Base-by-base conservation (phyloP, 2,888 invertebrate genomes). In the Dilophus febrilis region DNA sequence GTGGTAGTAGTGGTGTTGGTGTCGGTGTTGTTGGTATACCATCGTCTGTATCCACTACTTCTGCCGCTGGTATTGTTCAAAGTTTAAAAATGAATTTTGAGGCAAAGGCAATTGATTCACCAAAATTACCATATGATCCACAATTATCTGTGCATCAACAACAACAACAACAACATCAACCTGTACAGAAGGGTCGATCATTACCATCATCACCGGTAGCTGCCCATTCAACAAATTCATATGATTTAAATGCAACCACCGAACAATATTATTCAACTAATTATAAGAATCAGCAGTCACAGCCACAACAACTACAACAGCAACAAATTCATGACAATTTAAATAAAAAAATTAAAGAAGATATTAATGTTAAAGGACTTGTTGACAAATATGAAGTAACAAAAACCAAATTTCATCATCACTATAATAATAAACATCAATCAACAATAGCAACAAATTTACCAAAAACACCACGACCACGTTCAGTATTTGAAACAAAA, bases 31-130 rank as follows among this genome's bases (percentile, higher is more conserved):
- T 46, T 42, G 35, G 40, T n/a, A n/a, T n/a, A 47, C 46, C 45
- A 49, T 55, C 51, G 12, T 22, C 22, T 6, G n/a, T n/a, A n/a
- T n/a, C n/a, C 53, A 62, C 16, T 61, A 57, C 46, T 55, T 70
- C 43, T 70, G 72, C n/a, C n/a, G 22, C 22, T 33, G 85, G 87
- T 22, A 78, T 81, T 57, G 88, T 88, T 49, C 77, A 77, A 67
- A 83, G 79, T 67, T 72, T 87, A 49, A 85, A 85, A 61, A 80
- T 80, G 57, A 87, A 84, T 59, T 87, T 88, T 59, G 88, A 90
- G 66, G 86, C 87, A 38, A 81, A 81, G 57, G 60, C 60, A 12
- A 42, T 40, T 40, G 36, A 31, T 16, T 12, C 18, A n/a, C 16
- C 35, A 35, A 40, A n/a, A n/a, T n/a, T n/a, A 43, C 39, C 28